Evolutionary conservation across 1,140 invertebrate species (phyloP).

Genomic region (Pseudobourletiella spinata): DNA sequence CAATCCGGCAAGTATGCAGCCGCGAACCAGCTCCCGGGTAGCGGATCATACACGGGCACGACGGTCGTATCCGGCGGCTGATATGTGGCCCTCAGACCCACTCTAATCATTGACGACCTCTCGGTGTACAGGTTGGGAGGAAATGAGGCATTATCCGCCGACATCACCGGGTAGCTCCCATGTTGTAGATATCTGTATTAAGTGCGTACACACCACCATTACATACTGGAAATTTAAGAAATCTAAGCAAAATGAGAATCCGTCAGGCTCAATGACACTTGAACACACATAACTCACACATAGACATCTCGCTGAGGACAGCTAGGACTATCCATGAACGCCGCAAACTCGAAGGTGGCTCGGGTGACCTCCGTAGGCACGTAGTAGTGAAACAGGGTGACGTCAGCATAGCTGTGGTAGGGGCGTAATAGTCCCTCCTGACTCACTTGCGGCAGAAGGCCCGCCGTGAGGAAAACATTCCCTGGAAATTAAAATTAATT

Average conservation of each 20-base stretch:
- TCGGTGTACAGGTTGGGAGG: conserved; percentile 49
- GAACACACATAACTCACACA: too few relatives aligned
- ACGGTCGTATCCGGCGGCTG: conserved; percentile 44
- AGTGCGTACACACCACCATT: background rate
- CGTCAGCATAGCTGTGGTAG: conserved; percentile 47
- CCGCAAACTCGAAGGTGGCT: conserved; percentile 51
- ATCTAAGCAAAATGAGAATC: too few relatives aligned
- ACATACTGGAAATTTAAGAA: too few relatives aligned
- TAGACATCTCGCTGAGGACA: conserved; percentile 45
- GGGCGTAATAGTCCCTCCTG: conserved; percentile 43
- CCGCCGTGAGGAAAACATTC: background rate
- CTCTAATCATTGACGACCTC: conserved; percentile 39
- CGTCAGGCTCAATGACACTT: too few relatives aligned
- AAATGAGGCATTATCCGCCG: conserved; percentile 61
- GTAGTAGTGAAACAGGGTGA: conserved; percentile 47
- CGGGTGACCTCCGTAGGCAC: conserved; percentile 45
- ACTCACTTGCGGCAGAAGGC: conserved; percentile 43
- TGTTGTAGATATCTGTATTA: conserved; percentile 49
- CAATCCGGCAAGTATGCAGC: conserved; percentile 60
- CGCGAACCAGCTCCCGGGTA: conserved; percentile 68
- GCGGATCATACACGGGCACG: conserved; percentile 52
- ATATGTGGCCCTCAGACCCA: conserved; percentile 46
- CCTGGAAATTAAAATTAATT: background rate
- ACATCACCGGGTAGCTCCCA: conserved; percentile 66
- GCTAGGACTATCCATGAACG: conserved; percentile 45